Evolutionary conservation across 2,113 vertebrate species (phyloP).

Genomic region (Dunckerocampus dactyliophorus): DNA sequence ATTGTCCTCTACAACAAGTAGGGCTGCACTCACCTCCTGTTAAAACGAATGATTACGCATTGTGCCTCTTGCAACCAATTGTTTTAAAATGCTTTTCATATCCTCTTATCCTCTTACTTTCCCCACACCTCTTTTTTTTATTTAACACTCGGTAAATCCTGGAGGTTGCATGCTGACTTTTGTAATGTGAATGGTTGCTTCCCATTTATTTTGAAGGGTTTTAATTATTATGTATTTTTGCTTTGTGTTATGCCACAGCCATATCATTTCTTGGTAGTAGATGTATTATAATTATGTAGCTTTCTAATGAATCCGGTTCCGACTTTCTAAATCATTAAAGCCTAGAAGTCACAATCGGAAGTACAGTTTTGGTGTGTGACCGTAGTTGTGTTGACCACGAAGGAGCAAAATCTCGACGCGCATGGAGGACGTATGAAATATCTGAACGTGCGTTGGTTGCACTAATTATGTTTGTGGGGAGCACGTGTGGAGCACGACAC

Average conservation of each 20-base stretch:
- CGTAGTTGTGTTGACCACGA: too few relatives aligned
- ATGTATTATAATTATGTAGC: too few relatives aligned
- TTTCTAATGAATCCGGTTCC: too few relatives aligned
- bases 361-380: too few relatives aligned
- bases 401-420: too few relatives aligned
- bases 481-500: too few relatives aligned
- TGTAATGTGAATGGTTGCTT: neutral
- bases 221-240: neutral
- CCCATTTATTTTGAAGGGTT: neutral
- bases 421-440: too few relatives aligned
- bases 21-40: neutral
- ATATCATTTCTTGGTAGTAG: too few relatives aligned
- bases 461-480: too few relatives aligned
- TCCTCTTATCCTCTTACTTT: conserved; percentile 33
- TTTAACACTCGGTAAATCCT: neutral
- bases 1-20: conserved; percentile 81
- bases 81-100: conserved; percentile 22
- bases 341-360: too few relatives aligned
- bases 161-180: neutral
- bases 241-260: neutral
- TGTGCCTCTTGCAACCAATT: neutral
- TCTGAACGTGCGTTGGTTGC: too few relatives aligned
- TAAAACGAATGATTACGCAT: conserved; percentile 20
- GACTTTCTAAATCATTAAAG: too few relatives aligned
- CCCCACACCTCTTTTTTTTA: conserved; percentile 13